Evolutionary conservation across 2,888 invertebrate species (phyloP), one percentile per base, ranked within the genome.

Genomic region (Lasioglossum pauxillum): DNA sequence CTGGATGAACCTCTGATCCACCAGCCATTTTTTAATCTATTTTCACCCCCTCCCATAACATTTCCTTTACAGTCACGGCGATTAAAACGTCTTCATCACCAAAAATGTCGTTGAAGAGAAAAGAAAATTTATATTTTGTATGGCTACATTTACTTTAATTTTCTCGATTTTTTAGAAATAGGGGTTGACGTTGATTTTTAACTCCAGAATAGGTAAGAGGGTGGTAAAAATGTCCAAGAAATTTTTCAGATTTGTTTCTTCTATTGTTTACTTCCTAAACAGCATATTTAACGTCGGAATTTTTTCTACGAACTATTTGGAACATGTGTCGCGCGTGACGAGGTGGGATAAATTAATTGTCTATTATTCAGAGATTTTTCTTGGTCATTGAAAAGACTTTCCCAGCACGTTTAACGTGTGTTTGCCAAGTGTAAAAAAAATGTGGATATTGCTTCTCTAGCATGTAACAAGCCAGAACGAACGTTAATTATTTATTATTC

Each of bases 401-500:
- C 3, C 53, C 53, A 53, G 23, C 23, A 10, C 23, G 19, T 19
- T 49, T 49, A 49, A 49, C 19, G 23, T 10, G 1, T 23, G 60
- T 16, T 64, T 14, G 12, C 60, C 2, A 27, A 14, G 64, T 64
- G 16, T 64, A 31, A 16, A 16, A 14, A 27, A 27, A 27, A 60
- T 60, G 7, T 16, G 14, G 14, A 60, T 27, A 0, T 31, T 53
- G 23, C 10, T n/a, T n/a, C n/a, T 53, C n/a, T 53, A 27, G 19
- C 35, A 35, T 23, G 35, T 35, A 67, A 35, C 35, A 23, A 67
- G 19, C 19, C 35, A 23, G 67, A 67, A 35, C 35, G 8, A 35
- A 35, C 35, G 67, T 35, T 67, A 67, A 67, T 67, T 67, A 67
- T 67, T 35, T 31, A 67, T 67, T 67, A 67, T 35, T 67, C 35